phyloP scores from a whole-genome alignment of 2,797 vertebrate species.

The Vultur gryphus region DNA sequence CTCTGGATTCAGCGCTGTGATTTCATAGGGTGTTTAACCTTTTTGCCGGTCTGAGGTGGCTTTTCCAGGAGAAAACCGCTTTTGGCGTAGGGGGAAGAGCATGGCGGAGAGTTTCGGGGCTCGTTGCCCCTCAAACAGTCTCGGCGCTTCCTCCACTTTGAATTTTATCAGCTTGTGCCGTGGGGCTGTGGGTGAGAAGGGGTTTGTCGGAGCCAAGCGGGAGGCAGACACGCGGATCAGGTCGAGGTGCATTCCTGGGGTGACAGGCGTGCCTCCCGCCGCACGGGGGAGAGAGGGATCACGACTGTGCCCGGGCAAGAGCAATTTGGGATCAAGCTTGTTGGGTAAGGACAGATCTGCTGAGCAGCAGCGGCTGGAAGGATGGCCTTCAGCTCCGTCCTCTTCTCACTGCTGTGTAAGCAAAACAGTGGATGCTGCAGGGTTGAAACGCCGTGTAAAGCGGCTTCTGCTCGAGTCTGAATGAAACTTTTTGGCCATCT shows the following conservation, averaged over 20 bases:
- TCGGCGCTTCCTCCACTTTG: accelerated
- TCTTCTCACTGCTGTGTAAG: neutral
- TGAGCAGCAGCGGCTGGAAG: neutral
- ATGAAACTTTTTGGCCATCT: accelerated
- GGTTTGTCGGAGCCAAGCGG: neutral
- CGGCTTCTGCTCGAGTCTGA: neutral
- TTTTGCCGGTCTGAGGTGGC: accelerated
- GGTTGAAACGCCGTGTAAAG: accelerated
- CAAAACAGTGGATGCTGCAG: accelerated
- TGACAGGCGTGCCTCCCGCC: neutral
- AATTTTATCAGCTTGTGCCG: accelerated
- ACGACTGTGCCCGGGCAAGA: accelerated
- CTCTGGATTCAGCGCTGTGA: neutral
- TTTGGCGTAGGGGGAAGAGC: neutral
- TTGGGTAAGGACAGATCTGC: neutral
- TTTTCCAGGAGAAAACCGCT: neutral
- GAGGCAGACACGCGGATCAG: neutral
- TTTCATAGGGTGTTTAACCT: neutral
- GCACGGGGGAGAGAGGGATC: neutral
- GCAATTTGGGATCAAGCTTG: neutral
- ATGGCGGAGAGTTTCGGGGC: neutral
- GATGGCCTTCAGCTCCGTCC: neutral
- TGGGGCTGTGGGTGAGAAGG: neutral
- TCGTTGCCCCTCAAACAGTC: accelerated
- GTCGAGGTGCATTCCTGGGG: neutral